phyloP scores from a whole-genome alignment of 2,888 invertebrate species.

The Epinotia demarniana region DNA sequence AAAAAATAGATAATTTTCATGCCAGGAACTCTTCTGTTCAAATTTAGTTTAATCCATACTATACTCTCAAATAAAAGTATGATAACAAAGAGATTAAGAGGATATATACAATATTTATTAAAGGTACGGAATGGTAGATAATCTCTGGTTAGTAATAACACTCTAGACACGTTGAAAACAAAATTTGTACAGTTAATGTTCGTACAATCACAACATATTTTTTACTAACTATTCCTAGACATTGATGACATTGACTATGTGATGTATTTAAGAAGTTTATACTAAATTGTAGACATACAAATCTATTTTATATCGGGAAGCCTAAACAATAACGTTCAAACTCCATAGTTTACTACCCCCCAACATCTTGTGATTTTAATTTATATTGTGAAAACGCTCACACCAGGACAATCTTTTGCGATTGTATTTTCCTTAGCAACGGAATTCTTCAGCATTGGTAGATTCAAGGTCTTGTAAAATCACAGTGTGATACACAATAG shows the following conservation, averaged over 20 bases:
- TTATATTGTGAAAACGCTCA: not conserved
- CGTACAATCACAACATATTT: slow-evolving; percentile 63
- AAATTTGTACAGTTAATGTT: slow-evolving; percentile 42
- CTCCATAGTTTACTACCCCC: not conserved
- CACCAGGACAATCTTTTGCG: not conserved
- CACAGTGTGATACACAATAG: too few relatives aligned
- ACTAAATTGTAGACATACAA: slow-evolving; percentile 40
- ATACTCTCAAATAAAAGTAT: slow-evolving; percentile 44
- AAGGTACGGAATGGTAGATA: slow-evolving; percentile 64
- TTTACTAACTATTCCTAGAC: slow-evolving; percentile 56
- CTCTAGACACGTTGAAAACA: slow-evolving; percentile 42
- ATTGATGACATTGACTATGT: slow-evolving; percentile 46
- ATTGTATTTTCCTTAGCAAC: not conserved
- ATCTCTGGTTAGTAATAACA: slow-evolving; percentile 62
- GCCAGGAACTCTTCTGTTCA: slow-evolving; percentile 43
- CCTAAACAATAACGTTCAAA: slow-evolving; percentile 5
- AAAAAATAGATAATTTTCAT: slow-evolving; percentile 43
- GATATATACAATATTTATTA: slow-evolving; percentile 48
- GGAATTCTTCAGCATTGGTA: not conserved
- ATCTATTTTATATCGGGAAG: slow-evolving; percentile 37
- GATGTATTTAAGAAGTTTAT: slow-evolving; percentile 43
- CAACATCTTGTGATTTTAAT: slow-evolving; percentile 8
- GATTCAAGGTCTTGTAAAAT: too few relatives aligned
- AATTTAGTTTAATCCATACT: slow-evolving; percentile 41
- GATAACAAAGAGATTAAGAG: slow-evolving; percentile 40